phyloP scores from a whole-genome alignment of 2,113 vertebrate genomes.

The Geothlypis trichas region DNA sequence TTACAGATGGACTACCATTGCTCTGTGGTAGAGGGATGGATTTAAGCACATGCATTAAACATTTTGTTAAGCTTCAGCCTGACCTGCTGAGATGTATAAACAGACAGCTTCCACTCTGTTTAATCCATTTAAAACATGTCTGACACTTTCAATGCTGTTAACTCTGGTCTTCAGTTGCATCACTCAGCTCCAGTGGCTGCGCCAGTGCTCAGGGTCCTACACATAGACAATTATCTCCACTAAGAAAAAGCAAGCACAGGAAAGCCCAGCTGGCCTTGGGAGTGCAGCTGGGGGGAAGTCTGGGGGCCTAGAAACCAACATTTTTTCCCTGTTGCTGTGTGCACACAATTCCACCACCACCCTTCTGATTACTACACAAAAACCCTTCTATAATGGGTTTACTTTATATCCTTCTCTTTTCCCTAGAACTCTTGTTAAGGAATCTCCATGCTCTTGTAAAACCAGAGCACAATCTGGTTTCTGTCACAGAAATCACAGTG shows the following conservation, averaged over 20 bases:
- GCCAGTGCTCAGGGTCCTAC: neutral
- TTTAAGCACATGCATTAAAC: neutral
- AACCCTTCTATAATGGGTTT: neutral
- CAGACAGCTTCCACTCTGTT: neutral
- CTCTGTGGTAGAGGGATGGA: neutral
- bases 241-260: neutral
- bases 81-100: neutral
- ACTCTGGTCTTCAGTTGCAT: neutral
- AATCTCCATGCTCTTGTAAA: constrained; percentile 11
- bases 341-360: neutral
- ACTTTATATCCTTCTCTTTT: neutral
- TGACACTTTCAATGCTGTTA: neutral
- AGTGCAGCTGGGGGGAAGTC: neutral
- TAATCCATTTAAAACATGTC: neutral
- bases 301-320: neutral
- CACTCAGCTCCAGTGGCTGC: neutral
- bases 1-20: neutral
- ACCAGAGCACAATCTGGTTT: constrained; percentile 22
- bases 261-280: neutral
- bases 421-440: neutral
- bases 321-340: neutral
- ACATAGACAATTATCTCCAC: neutral
- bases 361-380: neutral
- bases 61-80: neutral
- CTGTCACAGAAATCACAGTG: constrained; percentile 21